Evolutionary conservation across 2,888 invertebrate genomes (phyloP), one percentile per base, ranked within the genome.

Genomic region (Lasioglossum malachurum): DNA sequence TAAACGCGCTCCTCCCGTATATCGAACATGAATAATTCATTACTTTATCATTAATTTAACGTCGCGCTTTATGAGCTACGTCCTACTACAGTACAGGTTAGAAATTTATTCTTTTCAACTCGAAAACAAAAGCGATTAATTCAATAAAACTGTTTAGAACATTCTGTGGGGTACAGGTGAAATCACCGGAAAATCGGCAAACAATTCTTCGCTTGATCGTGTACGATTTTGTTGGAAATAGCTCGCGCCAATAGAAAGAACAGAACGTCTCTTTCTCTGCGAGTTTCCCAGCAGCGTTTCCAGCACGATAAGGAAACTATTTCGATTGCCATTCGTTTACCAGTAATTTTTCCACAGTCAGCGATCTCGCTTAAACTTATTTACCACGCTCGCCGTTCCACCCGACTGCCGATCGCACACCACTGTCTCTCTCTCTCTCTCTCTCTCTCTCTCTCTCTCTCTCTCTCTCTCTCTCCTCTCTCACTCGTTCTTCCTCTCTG

Each of bases 351-450:
- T 44, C 76, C 57, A 46, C 57, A n/a, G 69, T 27, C 35, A 46
- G n/a, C 67, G 16, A 71, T 77, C 53, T 27, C 23, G 31, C 46
- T 23, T 49, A 35, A 69, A 81, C 72, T 75, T 80, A 83, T 49
- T 60, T 80, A 69, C 57, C 5, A 71, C 74, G n/a, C 35, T 16
- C 44, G 23, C 71, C 23, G 2, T 7, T 31, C n/a, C 64, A 16
- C 31, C 1, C 64, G 27, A 31, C 16, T 31, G 16, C 60, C 60
- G 60, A 60, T 60, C 16, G 64, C 31, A 2, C 16, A 4, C 64
- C 31, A 2, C 27, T 16, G 14, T 27, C 12, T 10, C 14, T 35
- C 31, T 46, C 19, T 10, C 7, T 27, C 4, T n/a, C 31, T 31
- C 27, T 31, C 16, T 31, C 5, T 3, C 31, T 35, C 7, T n/a